Evolutionary conservation across 2,797 vertebrate species (phyloP), one percentile per base, ranked within the genome.

Genomic region (Urophycis tenuis): DNA sequence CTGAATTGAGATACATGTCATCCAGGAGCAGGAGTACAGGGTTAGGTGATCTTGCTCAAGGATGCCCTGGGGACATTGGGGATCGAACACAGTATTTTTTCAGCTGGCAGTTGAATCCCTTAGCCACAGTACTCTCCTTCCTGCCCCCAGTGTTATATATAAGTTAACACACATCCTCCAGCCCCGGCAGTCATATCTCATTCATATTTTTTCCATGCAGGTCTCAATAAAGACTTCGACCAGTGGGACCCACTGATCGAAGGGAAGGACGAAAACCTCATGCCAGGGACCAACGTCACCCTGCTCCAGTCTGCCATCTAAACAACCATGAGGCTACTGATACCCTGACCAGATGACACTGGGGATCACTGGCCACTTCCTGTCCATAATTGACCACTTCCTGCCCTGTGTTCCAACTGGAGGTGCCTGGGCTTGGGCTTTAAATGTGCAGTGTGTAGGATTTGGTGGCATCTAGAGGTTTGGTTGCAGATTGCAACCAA

Each of bases 181-280:
- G 3, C 32, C 70, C 14, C 17, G 34, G 5, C 70, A 19, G 5
- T 33, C 22, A 25, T n/a, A n/a, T 73, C 22, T 3, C n/a, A 12
- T 73, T 1, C 3, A 25, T 29, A 8, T 41, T 5, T 73, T 73
- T 73, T 7, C 31, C 71, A 73, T 78, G 12, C 70, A 99, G 97
- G 89, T 87, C 89, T 99, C 75, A 81, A 93, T 76, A 95, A 92
- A 82, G 89, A 94, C 87, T 99, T 98, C 4, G 91, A 97, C 84
- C 93, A 91, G 76, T 99, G 97, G 97, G 92, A 98, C 81, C 78
- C 80, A 75, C 91, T 99, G 64, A 93, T 98, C 74, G 94, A 99
- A 36, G 97, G 97, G 3, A 69, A 94, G 80, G 93, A 96, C 77
- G 85, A 92, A 2, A 92, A 96, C 87, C 94, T 99, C 76, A 98